Base-by-base conservation (phyloP, 2,888 invertebrate species). In the Microdon myrmicae region DNA sequence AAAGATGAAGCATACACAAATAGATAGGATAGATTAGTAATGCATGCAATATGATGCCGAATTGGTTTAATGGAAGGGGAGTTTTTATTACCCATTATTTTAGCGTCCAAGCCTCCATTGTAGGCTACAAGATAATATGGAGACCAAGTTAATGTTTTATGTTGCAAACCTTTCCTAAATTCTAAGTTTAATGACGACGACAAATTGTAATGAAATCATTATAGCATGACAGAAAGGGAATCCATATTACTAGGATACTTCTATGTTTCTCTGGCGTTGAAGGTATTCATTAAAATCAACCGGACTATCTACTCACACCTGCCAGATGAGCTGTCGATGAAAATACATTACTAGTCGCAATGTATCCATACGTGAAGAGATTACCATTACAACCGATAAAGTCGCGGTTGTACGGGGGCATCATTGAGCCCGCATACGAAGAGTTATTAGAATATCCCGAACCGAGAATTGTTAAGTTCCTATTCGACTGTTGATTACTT, bases 41-140 rank as follows among this genome's bases (percentile, higher is more conserved):
- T n/a, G n/a, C n/a, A n/a, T n/a, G 28, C 4, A 38, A 45, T 37
- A 20, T 28, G 9, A 1, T 16, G 16, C 39, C 16, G 7, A 4
- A 35, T 23, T 56, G 14, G 26, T 31, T 35, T 43, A 44, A 61
- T 47, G 60, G 41, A 48, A 67, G 56, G 60, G 55, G 48, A 53
- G 49, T 53, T 67, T 29, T 68, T 66, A 76, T 79, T 79, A 79
- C 78, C 77, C 76, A 77, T 78, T 80, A 80, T 79, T 80, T 80
- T 78, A 80, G 80, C 79, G 79, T 80, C 80, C 80, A 80, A 80
- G 79, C 80, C 75, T 79, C 80, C 79, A 79, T 76, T 73, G 79
- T 74, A 72, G 77, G 80, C 80, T 80, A 79, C 78, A 79, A 75
- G 71, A 73, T 72, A 73, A 67, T 60, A 41, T 55, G 67, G 56